Evolutionary conservation across 2,888 invertebrate species (phyloP).

Genomic region (Cancer borealis): DNA sequence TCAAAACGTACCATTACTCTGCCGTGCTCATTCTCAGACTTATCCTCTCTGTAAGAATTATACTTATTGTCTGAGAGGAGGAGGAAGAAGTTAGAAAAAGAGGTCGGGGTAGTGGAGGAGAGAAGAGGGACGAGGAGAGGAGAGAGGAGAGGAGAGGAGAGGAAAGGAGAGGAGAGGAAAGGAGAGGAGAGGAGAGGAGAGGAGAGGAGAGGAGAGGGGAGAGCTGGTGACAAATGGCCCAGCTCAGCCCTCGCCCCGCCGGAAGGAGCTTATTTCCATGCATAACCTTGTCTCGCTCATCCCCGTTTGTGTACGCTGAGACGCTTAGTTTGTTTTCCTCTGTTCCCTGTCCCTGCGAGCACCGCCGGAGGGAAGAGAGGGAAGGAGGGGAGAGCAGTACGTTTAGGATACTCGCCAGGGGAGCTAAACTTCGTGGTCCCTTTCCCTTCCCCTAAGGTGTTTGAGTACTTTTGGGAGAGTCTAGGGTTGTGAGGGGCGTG

Average conservation of each 20-base stretch:
- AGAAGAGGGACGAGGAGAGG: neutral
- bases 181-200: neutral
- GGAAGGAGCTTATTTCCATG: constrained; percentile 38
- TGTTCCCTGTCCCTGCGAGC: neutral
- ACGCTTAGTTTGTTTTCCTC: neutral
- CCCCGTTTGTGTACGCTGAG: neutral
- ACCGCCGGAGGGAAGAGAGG: neutral
- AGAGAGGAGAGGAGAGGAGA: neutral
- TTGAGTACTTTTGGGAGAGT: too few relatives aligned
- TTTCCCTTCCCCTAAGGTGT: too few relatives aligned
- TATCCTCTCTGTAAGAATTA: too few relatives aligned
- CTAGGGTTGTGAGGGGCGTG: too few relatives aligned
- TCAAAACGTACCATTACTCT: too few relatives aligned
- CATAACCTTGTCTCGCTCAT: constrained; percentile 1
- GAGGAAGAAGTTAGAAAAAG: neutral
- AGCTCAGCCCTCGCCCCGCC: neutral
- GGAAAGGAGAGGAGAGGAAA: neutral
- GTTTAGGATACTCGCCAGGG: too few relatives aligned
- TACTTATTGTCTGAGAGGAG: neutral
- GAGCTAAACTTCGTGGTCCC: too few relatives aligned
- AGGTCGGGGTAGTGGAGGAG: neutral
- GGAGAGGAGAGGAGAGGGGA: neutral
- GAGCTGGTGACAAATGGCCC: neutral
- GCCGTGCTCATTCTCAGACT: too few relatives aligned
- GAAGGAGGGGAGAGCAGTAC: too few relatives aligned